Evolutionary conservation across 1,140 invertebrate genomes (phyloP), one percentile per base, ranked within the genome.

Genomic region (Maconellicoccus hirsutus): DNA sequence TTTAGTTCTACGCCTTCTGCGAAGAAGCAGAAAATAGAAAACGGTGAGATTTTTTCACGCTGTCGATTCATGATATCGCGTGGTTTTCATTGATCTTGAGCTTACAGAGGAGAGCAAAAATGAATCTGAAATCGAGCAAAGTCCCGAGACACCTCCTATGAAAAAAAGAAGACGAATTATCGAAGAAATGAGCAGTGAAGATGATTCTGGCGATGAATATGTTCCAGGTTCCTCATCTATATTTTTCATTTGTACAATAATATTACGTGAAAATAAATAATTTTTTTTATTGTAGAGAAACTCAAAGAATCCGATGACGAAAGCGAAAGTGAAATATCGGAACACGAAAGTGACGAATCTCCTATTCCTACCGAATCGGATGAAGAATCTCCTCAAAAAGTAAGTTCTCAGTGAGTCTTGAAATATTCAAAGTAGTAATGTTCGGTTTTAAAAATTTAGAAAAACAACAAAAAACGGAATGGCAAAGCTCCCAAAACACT

Each of bases 171-270:
- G 38, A 21, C 23, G 69, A 52, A 63, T 22, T 25, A 26, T 70
- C 22, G 70, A 71, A 70, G 70, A 73, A 16, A 16, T 71, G 8
- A 69, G 38, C 26, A 29, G 1, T 59, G 72, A 72, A 25, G 72
- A 73, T 70, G 74, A 73, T 72, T 74, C 75, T 10, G 74, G 73
- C n/a, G 74, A 75, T 74, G 75, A 76, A 74, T 75, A 74, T 72
- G 63, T 70, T n/a, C 74, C 75, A 72, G 74, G 75, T 75, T 27
- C 7, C 42, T 73, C 59, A 2, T 27, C 26, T 70, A 52, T 52
- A 3, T 52, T 52, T 19, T 19, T 52, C n/a, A 8, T 16, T 52
- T 4, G 12, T 16, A 38, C 14, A 14, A 38, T n/a, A 12, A 33
- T 33, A 33, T 33, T 33, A 6, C 29, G 12, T 33, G 3, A 33